These are phyloP conservation scores for Drosophila insularis DNA, from an alignment of 1,140 invertebrate species.

Conservation along the genomic window DNA sequence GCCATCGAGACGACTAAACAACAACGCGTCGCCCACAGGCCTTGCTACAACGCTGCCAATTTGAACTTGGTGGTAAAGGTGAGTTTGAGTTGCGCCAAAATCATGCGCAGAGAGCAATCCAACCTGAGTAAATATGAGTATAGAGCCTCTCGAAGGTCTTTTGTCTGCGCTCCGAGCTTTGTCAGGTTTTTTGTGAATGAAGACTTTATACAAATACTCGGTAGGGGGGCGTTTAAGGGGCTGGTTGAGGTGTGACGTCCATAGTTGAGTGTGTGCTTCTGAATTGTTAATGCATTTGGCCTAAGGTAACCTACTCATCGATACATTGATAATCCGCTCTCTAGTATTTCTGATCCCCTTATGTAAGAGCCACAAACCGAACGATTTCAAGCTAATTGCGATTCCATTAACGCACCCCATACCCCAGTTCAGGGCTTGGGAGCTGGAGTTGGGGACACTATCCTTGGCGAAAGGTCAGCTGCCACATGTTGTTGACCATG, in stretches of 20 bases:
- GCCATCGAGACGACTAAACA: conserved; percentile 56
- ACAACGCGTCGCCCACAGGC: conserved; percentile 16
- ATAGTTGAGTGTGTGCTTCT: conserved; percentile 10
- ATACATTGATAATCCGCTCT: not conserved
- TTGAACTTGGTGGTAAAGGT: conserved; percentile 73
- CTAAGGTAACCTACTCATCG: not conserved
- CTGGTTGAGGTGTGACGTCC: conserved; percentile 30
- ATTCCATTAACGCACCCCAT: conserved; percentile 47
- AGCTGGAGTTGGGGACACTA: conserved; percentile 15
- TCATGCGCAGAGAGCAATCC: conserved; percentile 55
- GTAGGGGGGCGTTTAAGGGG: not conserved
- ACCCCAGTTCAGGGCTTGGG: not conserved
- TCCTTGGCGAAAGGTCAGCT: conserved; percentile 65
- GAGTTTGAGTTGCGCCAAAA: conserved; percentile 54
- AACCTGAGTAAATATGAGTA: conserved; percentile 1
- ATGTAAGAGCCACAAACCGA: conserved; percentile 2
- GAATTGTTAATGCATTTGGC: conserved; percentile 13
- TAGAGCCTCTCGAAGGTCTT: conserved; percentile 8
- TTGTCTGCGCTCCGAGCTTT: conserved; percentile 39
- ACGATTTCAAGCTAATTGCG: conserved; percentile 56
- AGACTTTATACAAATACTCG: conserved; percentile 1
- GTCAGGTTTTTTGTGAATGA: conserved; percentile 67
- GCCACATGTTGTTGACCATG: conserved; percentile 9
- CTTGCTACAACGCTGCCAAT: conserved; percentile 51
- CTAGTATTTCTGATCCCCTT: not conserved